phyloP scores from a whole-genome alignment of 2,888 invertebrate genomes.

The Adelognathus sp. region DNA sequence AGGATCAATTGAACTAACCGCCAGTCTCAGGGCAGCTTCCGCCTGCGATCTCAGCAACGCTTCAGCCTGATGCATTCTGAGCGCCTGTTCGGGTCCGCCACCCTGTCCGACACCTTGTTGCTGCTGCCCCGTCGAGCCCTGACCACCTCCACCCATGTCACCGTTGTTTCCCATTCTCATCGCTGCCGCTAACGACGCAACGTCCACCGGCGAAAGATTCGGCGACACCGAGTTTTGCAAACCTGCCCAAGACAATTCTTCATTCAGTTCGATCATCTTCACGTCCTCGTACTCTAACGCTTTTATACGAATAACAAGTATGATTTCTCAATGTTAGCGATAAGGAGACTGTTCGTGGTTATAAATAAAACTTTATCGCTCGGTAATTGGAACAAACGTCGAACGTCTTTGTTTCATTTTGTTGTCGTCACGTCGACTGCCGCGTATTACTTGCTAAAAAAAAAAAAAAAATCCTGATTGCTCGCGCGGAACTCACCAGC shows the following conservation, averaged over 20 bases:
- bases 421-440: background rate
- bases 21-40: slow-evolving; percentile 91
- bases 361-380: background rate
- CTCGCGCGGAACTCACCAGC: slow-evolving; percentile 71
- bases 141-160: slow-evolving; percentile 76
- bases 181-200: slow-evolving; percentile 79
- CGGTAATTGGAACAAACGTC: background rate
- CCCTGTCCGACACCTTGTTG: slow-evolving; percentile 77
- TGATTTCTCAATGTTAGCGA: background rate
- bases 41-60: slow-evolving; percentile 92
- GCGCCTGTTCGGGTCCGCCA: slow-evolving; percentile 81
- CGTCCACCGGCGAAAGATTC: slow-evolving; percentile 79
- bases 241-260: slow-evolving; percentile 64
- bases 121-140: slow-evolving; percentile 79
- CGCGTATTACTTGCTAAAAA: background rate
- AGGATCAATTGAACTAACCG: slow-evolving; percentile 82
- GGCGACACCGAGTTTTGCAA: slow-evolving; percentile 80
- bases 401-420: background rate
- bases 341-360: background rate
- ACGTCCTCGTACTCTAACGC: background rate
- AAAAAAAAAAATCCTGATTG: background rate
- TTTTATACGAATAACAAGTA: background rate
- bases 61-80: slow-evolving; percentile 89
- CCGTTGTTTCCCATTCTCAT: slow-evolving; percentile 82
- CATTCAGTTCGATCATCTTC: background rate